Percentiles rank a stretch among this genome's conserved stretches.
These are phyloP conservation scores for Pseudoatta argentina DNA, from an alignment of 1,140 invertebrate genomes.

Conservation along the genomic window DNA sequence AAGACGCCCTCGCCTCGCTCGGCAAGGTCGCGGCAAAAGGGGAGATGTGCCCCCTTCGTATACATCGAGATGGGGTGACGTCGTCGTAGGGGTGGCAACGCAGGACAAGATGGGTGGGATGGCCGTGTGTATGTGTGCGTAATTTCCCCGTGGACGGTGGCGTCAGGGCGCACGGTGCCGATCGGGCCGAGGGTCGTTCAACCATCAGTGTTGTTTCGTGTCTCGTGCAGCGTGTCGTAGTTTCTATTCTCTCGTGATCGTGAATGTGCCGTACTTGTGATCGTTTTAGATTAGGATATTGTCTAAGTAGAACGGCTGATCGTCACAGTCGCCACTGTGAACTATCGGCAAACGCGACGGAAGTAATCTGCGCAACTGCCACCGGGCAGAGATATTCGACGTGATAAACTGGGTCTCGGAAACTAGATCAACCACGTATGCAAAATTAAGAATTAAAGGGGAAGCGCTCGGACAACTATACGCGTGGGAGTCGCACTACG, in stretches of 20 bases:
- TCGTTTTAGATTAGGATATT: constrained; percentile 77
- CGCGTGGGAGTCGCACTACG: constrained; percentile 9
- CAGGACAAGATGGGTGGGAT: constrained; percentile 63
- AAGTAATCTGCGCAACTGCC: constrained; percentile 44
- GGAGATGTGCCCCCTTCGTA: constrained; percentile 69
- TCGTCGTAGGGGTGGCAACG: constrained; percentile 69
- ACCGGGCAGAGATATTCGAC: constrained; percentile 26
- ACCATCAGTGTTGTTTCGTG: constrained; percentile 83
- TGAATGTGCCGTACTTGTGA: constrained; percentile 80
- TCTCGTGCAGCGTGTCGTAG: constrained; percentile 79
- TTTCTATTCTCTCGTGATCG: constrained; percentile 79
- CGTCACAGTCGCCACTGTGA: neutral
- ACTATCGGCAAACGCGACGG: constrained; percentile 21
- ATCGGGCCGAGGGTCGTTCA: constrained; percentile 81
- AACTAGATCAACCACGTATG: constrained; percentile 50
- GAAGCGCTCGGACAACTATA: constrained; percentile 21
- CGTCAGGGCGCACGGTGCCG: constrained; percentile 79
- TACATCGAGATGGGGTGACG: constrained; percentile 76
- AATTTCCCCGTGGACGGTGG: constrained; percentile 81
- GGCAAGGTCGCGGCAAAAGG: constrained; percentile 66
- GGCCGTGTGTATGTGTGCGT: constrained; percentile 65
- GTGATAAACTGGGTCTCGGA: constrained; percentile 55
- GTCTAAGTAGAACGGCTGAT: constrained; percentile 39
- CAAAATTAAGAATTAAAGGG: constrained; percentile 63
- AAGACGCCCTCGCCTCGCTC: constrained; percentile 73